These are phyloP conservation scores for Celastrina argiolus DNA, from an alignment of 2,888 invertebrate species.

Conservation along the genomic window DNA sequence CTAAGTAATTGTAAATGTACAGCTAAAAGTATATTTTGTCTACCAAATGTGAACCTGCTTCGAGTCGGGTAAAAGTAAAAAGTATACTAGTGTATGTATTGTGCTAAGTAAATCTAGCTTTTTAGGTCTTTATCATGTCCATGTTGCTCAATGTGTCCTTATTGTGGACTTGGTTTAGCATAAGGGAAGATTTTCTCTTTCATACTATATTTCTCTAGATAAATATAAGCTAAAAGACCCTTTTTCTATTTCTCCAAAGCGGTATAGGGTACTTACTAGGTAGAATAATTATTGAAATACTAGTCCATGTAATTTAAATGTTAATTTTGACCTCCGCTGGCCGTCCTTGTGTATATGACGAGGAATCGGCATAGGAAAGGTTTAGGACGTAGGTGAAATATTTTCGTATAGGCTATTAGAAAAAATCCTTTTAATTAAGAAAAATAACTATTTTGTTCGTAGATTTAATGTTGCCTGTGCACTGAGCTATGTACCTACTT, in stretches of 20 bases:
- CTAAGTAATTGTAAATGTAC: background rate
- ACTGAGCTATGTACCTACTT: background rate
- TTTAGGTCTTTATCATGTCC: constrained; percentile 62
- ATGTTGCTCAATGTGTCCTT: constrained; percentile 72
- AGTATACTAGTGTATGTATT: constrained; percentile 32
- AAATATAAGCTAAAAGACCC: constrained; percentile 46
- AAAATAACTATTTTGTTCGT: constrained; percentile 8
- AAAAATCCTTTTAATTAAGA: constrained; percentile 12
- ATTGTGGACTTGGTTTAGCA: constrained; percentile 60
- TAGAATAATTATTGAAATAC: constrained; percentile 73
- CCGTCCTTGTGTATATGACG: constrained; percentile 36
- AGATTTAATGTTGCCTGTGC: constrained; percentile 8
- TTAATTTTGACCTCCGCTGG: constrained; percentile 67
- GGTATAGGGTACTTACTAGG: constrained; percentile 77
- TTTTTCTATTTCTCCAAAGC: constrained; percentile 68
- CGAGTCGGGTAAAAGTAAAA: background rate
- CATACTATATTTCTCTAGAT: constrained; percentile 15
- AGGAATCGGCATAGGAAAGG: constrained; percentile 14
- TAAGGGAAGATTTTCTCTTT: constrained; percentile 46
- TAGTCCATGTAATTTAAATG: constrained; percentile 75
- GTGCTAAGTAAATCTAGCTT: constrained; percentile 42
- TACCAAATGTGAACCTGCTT: background rate
- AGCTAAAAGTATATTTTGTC: background rate
- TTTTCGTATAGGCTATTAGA: constrained; percentile 20
- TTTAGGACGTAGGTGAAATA: constrained; percentile 21